phyloP scores from a whole-genome alignment of 2,888 invertebrate species.

The Poecilobothrus nobilitatus region DNA sequence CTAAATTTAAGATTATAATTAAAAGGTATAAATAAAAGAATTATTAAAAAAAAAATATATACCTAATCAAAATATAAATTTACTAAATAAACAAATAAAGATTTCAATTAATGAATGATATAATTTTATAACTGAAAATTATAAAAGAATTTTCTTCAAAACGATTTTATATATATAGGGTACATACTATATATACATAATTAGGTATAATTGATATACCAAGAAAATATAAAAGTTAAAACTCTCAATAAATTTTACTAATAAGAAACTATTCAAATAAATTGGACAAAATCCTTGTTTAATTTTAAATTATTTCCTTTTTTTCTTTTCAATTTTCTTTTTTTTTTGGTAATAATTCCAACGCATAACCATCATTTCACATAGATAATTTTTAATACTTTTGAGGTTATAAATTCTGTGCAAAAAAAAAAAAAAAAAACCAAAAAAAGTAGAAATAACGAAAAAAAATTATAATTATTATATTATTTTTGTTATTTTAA shows the following conservation, averaged over 20 bases:
- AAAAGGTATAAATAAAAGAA: too few relatives aligned
- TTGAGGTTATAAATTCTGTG: neutral
- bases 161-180: too few relatives aligned
- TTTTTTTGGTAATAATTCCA: conserved; percentile 2
- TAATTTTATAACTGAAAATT: too few relatives aligned
- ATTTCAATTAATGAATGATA: too few relatives aligned
- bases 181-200: too few relatives aligned
- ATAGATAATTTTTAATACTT: neutral
- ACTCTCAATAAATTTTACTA: neutral
- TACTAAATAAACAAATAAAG: too few relatives aligned
- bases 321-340: neutral
- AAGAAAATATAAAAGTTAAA: neutral
- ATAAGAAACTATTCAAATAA: neutral
- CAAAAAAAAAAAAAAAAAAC: too few relatives aligned
- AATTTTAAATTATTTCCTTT: neutral
- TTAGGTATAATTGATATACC: too few relatives aligned
- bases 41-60: too few relatives aligned
- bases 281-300: neutral
- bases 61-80: too few relatives aligned
- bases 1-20: too few relatives aligned
- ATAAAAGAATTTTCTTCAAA: too few relatives aligned
- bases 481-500: neutral
- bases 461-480: neutral
- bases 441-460: neutral
- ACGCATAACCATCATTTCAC: neutral